These are phyloP conservation scores for Tragelaphus scriptus DNA, from an alignment of 2,113 vertebrate species.

Conservation along the genomic window DNA sequence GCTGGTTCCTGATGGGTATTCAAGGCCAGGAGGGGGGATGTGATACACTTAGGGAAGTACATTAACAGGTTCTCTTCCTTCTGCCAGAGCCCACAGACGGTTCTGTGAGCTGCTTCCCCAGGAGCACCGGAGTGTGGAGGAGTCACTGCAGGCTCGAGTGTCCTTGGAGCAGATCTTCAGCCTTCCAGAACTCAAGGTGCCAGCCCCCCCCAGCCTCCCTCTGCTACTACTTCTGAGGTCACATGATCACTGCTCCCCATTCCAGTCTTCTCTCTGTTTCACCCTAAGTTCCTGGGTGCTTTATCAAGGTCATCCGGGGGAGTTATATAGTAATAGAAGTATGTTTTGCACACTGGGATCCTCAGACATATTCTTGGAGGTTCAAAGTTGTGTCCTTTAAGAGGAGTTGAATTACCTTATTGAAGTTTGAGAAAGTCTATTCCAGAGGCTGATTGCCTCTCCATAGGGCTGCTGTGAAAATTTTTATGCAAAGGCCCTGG, in stretches of 20 bases:
- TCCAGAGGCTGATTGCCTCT: background rate
- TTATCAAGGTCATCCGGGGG: background rate
- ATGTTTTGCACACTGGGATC: background rate
- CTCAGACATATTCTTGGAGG: background rate
- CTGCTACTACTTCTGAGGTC: background rate
- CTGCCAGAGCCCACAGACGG: slow-evolving; percentile 89
- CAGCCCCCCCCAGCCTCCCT: background rate
- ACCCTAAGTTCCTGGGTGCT: background rate
- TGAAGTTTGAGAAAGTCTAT: background rate
- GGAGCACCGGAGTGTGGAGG: slow-evolving; percentile 73
- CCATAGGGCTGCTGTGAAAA: background rate
- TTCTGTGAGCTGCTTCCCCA: slow-evolving; percentile 87
- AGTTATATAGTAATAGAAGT: background rate
- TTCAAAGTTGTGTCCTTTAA: background rate
- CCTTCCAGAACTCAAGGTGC: slow-evolving; percentile 94
- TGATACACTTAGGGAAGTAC: background rate
- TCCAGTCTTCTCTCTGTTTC: background rate
- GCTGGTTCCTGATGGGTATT: background rate
- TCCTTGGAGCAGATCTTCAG: slow-evolving; percentile 81
- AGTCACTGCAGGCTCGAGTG: slow-evolving; percentile 65
- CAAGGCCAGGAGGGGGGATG: background rate
- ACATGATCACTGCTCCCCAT: background rate
- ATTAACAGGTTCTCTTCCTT: background rate
- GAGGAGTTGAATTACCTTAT: background rate
- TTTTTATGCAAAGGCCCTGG: background rate